Evolutionary conservation across 1,140 invertebrate genomes (phyloP).

Genomic region (Pollicipes pollicipes): DNA sequence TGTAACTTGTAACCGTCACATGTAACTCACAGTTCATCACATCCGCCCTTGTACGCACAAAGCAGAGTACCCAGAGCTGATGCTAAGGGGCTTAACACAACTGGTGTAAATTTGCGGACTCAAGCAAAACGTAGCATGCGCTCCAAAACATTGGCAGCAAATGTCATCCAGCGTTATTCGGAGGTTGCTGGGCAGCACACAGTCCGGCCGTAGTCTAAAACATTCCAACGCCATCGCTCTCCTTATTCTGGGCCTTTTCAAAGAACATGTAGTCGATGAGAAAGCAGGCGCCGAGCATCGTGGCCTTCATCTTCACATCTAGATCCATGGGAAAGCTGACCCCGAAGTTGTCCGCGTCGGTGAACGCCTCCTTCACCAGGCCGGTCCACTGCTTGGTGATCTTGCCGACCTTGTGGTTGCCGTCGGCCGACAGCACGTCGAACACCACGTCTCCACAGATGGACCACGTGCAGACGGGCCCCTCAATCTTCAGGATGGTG

Average conservation of each 20-base stretch:
- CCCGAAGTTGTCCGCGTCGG: constrained; percentile 32
- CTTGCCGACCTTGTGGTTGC: constrained; percentile 25
- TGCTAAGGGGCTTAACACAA: too few relatives aligned
- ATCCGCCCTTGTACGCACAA: too few relatives aligned
- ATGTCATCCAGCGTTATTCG: too few relatives aligned
- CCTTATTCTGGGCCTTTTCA: constrained; percentile 10
- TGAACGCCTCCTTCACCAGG: constrained; percentile 29
- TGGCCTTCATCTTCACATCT: constrained; percentile 28
- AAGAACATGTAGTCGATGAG: constrained; percentile 24
- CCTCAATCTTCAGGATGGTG: constrained; percentile 59
- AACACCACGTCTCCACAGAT: constrained; percentile 53
- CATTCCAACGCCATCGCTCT: constrained; percentile 10
- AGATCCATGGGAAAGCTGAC: constrained; percentile 29
- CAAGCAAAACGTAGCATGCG: too few relatives aligned
- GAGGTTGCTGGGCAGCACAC: too few relatives aligned
- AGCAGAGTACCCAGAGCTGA: too few relatives aligned
- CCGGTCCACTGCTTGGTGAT: constrained; percentile 32
- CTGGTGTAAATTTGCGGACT: too few relatives aligned
- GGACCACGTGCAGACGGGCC: constrained; percentile 58
- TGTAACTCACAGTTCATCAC: too few relatives aligned
- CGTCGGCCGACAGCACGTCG: constrained; percentile 20
- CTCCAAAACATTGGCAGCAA: too few relatives aligned
- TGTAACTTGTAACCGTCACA: too few relatives aligned
- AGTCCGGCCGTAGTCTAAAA: too few relatives aligned
- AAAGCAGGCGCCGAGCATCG: constrained; percentile 27